These are phyloP conservation scores for Meghimatium bilineatum DNA, from an alignment of 2,888 invertebrate genomes.

Conservation along the genomic window DNA sequence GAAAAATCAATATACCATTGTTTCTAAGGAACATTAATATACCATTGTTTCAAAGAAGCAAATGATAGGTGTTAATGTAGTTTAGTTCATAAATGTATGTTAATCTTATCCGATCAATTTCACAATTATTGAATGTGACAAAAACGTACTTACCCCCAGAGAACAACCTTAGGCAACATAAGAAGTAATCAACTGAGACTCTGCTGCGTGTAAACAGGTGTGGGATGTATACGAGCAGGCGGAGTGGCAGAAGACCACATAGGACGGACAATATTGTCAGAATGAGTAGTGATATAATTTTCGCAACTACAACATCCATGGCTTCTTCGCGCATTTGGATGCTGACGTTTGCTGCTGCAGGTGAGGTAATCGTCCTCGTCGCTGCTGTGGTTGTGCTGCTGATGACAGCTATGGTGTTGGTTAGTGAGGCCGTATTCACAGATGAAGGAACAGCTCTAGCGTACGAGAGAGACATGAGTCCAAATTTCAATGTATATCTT, in stretches of 20 bases:
- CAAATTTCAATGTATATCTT: background rate
- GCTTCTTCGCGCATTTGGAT: conserved; percentile 44
- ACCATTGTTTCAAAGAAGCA: too few relatives aligned
- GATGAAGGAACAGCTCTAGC: conserved; percentile 1
- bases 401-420: conserved; percentile 12
- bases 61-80: too few relatives aligned
- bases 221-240: conserved; percentile 62
- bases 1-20: too few relatives aligned
- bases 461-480: conserved; percentile 31
- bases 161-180: conserved; percentile 67
- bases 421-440: conserved; percentile 1
- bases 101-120: too few relatives aligned
- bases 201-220: conserved; percentile 60
- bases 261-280: conserved; percentile 66
- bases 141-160: conserved; percentile 58
- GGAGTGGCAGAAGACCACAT: conserved; percentile 65
- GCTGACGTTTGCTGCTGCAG: background rate
- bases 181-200: conserved; percentile 61
- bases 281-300: conserved; percentile 65
- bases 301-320: conserved; percentile 71
- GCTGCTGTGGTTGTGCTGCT: conserved; percentile 4
- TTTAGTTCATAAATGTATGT: too few relatives aligned
- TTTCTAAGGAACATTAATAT: too few relatives aligned
- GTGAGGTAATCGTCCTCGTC: background rate
- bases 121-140: background rate